These are phyloP conservation scores for Acrossocheilus wenchowensis DNA, from an alignment of 2,797 vertebrate species.

Conservation along the genomic window DNA sequence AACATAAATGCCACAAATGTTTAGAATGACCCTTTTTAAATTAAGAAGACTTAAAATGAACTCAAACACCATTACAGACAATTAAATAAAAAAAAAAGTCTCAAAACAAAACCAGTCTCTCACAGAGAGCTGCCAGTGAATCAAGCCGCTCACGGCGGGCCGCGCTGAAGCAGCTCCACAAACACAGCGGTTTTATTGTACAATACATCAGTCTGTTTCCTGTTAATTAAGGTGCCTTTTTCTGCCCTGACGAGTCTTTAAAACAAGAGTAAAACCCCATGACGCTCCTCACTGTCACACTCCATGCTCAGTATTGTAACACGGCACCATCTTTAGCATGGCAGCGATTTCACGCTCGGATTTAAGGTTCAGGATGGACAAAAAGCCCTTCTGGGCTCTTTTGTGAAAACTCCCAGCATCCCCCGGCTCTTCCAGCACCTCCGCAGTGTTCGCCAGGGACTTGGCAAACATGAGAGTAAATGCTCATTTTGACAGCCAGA, in stretches of 20 bases:
- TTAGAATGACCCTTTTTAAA: not conserved
- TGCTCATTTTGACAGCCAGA: conserved; percentile 47
- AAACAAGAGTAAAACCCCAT: conserved; percentile 59
- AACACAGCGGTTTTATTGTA: conserved; percentile 41
- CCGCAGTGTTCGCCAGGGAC: conserved; percentile 69
- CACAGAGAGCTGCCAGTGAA: not conserved
- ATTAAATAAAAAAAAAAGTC: not conserved
- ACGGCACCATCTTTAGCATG: conserved; percentile 65
- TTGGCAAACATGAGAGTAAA: conserved; percentile 69
- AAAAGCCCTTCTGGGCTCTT: conserved; percentile 71
- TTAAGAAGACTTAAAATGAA: not conserved
- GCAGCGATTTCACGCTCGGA: conserved; percentile 76
- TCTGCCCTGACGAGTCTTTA: conserved; percentile 63
- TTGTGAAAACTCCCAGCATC: conserved; percentile 73
- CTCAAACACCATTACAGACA: not conserved
- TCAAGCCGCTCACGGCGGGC: conserved; percentile 18
- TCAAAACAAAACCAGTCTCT: not conserved
- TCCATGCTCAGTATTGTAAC: conserved; percentile 53
- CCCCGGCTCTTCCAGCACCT: conserved; percentile 72
- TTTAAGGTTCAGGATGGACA: conserved; percentile 66
- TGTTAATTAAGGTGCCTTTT: conserved; percentile 54
- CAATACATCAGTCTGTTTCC: conserved; percentile 45
- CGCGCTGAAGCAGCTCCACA: not conserved
- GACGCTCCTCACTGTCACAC: conserved; percentile 56
- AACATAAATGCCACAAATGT: not conserved